Evolutionary conservation across 2,113 vertebrate species (phyloP).

Genomic region (Pan troglodytes): NHGRI_mPanTro3-v2.1_pri NC_072418.2:33496001-33496500

Average conservation of each 20-base stretch:
- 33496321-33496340: background rate
- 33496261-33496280: fast-evolving
- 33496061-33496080: background rate
- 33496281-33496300: background rate
- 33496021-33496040: background rate
- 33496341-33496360: fast-evolving
- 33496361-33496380: no score
- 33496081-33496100: background rate
- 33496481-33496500: no score
- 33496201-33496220: background rate
- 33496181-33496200: fast-evolving
- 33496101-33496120: background rate
- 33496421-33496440: no score
- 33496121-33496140: background rate
- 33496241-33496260: background rate
- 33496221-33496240: background rate
- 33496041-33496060: fast-evolving
- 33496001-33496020: no score
- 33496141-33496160: background rate
- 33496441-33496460: no score
- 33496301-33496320: background rate
- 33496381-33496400: no score
- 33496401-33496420: no score
- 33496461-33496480: no score
- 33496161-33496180: background rate